Percentiles rank a stretch among this genome's conserved stretches.
Conservation (phyloP, 2,113 vertebrate genomes). For the Corvus moneduloides region DNA sequence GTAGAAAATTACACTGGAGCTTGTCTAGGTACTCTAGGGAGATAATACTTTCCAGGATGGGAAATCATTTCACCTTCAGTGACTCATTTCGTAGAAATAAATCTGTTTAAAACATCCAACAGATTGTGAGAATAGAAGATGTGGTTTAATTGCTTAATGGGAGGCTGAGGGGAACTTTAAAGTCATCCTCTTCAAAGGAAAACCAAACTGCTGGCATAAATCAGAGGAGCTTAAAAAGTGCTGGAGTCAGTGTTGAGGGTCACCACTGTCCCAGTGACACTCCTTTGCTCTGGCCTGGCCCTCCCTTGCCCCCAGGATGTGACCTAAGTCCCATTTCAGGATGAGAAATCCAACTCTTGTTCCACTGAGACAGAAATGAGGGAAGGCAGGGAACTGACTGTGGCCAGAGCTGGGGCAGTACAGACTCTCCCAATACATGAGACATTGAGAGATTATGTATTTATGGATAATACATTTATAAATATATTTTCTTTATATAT, state of each 20-base stretch:
- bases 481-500: no score
- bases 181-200: neutral
- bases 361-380: neutral
- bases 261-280: accelerated
- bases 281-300: neutral
- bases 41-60: neutral
- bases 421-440: neutral
- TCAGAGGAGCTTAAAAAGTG: neutral
- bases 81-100: neutral
- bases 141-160: neutral
- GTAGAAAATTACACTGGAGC: neutral
- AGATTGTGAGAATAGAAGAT: neutral
- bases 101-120: neutral
- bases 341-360: neutral
- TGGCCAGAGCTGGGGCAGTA: neutral
- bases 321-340: neutral
- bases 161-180: neutral
- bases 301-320: neutral
- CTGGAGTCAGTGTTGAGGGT: neutral
- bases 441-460: neutral
- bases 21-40: neutral
- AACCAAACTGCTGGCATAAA: neutral
- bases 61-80: neutral
- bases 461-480: neutral
- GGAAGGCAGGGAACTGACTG: neutral